Conservation (phyloP, 2,113 vertebrate genomes). For the Clinocottus analis region DNA sequence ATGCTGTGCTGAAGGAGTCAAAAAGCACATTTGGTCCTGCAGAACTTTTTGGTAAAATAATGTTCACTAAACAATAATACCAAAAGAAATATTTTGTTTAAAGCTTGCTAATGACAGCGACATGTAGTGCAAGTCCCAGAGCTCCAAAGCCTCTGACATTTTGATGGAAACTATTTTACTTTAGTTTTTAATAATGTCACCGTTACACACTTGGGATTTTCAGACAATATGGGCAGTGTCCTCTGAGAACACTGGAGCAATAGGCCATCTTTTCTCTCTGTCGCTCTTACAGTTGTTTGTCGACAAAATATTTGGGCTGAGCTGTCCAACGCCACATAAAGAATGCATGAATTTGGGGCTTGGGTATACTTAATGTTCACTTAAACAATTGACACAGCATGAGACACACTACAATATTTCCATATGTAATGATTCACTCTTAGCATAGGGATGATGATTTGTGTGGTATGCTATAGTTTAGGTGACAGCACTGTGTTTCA, state of each 20-base stretch:
- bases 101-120: neutral
- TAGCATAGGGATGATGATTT: neutral
- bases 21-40: conserved; percentile 11
- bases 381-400: conserved; percentile 24
- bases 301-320: conserved; percentile 44
- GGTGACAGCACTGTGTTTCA: conserved; percentile 5
- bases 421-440: neutral
- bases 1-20: conserved; percentile 14
- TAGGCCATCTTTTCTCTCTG: conserved; percentile 24
- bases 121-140: neutral
- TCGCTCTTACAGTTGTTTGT: conserved; percentile 33
- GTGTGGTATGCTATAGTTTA: neutral
- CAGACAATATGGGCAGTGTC: conserved; percentile 24
- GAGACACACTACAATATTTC: conserved; percentile 22
- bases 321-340: conserved; percentile 55
- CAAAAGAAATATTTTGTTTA: neutral
- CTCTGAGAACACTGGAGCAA: neutral
- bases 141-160: conserved; percentile 16
- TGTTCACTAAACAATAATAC: conserved; percentile 34
- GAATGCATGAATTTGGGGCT: conserved; percentile 53
- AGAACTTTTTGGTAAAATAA: conserved; percentile 24
- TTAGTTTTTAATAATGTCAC: conserved; percentile 28
- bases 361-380: conserved; percentile 24
- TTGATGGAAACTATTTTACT: conserved; percentile 33
- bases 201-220: conserved; percentile 22